A percentile compares a stretch with the other conserved stretches of the same genome.
Evolutionary conservation across 2,888 invertebrate species (phyloP).

Genomic region (Vanessa cardui): DNA sequence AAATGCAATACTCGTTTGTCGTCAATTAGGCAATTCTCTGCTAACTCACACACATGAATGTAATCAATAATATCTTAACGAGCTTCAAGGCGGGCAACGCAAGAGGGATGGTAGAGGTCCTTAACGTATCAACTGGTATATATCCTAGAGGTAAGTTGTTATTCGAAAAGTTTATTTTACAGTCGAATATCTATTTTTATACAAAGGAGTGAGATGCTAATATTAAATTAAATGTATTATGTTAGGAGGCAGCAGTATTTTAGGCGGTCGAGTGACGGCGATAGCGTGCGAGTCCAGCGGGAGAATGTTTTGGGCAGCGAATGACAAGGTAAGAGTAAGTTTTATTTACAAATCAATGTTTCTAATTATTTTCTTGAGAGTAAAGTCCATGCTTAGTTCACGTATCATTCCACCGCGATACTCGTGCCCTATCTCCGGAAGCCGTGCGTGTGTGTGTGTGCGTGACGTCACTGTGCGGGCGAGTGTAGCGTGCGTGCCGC

Average conservation of each 20-base stretch:
- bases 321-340: conserved; percentile 83
- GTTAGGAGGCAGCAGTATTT: conserved; percentile 78
- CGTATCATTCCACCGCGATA: too few relatives aligned
- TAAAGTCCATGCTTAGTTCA: too few relatives aligned
- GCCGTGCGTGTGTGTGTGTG: too few relatives aligned
- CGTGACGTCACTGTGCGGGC: too few relatives aligned
- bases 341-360: neutral
- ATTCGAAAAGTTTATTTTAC: too few relatives aligned
- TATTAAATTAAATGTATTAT: neutral
- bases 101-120: conserved; percentile 88
- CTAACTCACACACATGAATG: too few relatives aligned
- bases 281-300: conserved; percentile 91
- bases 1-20: too few relatives aligned
- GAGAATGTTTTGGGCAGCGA: conserved; percentile 91
- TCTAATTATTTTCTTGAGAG: too few relatives aligned
- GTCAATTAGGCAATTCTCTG: too few relatives aligned
- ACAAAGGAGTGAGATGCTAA: neutral
- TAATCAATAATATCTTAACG: neutral
- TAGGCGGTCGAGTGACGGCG: conserved; percentile 85
- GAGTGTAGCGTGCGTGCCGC: neutral
- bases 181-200: too few relatives aligned
- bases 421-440: too few relatives aligned
- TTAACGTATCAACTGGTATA: conserved; percentile 93
- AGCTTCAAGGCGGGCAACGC: conserved; percentile 85
- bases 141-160: conserved; percentile 83